These are phyloP conservation scores for Ispidina lecontei DNA, from an alignment of 2,797 vertebrate species.

Conservation along the genomic window DNA sequence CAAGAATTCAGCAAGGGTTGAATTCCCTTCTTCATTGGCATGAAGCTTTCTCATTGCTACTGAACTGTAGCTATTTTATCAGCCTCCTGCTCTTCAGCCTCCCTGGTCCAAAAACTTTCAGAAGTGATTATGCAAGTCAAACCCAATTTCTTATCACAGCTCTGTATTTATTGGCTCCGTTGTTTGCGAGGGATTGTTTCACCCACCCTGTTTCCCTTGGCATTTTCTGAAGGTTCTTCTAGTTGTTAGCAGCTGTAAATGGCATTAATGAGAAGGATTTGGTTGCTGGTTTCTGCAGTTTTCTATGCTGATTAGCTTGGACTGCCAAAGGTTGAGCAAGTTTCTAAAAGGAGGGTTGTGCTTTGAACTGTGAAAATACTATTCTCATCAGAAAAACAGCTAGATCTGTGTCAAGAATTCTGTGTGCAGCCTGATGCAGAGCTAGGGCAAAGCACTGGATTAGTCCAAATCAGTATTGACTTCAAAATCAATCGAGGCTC, in stretches of 20 bases:
- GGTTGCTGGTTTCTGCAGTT: conserved; percentile 53
- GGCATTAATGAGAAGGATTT: conserved; percentile 46
- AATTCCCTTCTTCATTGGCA: conserved; percentile 3
- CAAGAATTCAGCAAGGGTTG: conserved; percentile 42
- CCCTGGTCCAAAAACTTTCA: conserved; percentile 8
- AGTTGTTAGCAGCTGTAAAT: conserved; percentile 48
- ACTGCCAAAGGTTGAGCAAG: conserved; percentile 58
- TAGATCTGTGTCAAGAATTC: conserved; percentile 30
- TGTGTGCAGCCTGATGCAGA: conserved; percentile 24
- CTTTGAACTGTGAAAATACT: conserved; percentile 56
- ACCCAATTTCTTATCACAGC: conserved; percentile 48
- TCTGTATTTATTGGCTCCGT: conserved; percentile 1
- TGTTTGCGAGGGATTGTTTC: conserved; percentile 32
- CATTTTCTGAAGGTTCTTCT: conserved; percentile 1
- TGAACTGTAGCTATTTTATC: conserved; percentile 23
- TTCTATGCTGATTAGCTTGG: conserved; percentile 47
- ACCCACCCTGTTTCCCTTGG: conserved; percentile 56
- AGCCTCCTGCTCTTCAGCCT: conserved; percentile 25
- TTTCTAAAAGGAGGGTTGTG: conserved; percentile 67
- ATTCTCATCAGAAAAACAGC: neutral
- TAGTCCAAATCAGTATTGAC: neutral
- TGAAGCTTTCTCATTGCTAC: neutral
- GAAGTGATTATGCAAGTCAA: conserved; percentile 43
- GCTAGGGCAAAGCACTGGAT: neutral
- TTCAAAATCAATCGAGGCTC: neutral